Conservation (phyloP, 2,113 vertebrate genomes). For the Muscicapa adusta region DNA sequence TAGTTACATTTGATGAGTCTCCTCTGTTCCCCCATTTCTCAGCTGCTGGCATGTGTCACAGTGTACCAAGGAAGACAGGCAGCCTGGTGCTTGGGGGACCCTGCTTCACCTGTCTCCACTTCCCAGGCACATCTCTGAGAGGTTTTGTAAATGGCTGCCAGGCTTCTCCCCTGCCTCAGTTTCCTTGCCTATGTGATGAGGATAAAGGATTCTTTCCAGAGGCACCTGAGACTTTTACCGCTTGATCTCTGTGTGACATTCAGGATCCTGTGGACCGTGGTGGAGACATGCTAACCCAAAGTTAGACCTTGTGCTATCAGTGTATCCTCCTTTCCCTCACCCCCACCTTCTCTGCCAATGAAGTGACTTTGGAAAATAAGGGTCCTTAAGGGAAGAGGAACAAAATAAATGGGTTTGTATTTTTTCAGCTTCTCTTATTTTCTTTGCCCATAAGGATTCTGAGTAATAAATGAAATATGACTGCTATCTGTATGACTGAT, state of each 20-base stretch:
- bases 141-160: background rate
- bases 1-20: background rate
- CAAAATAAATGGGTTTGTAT: slow-evolving; percentile 83
- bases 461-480: slow-evolving; percentile 89
- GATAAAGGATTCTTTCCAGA: background rate
- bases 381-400: slow-evolving; percentile 76
- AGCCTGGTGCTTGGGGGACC: background rate
- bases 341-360: background rate
- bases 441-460: slow-evolving; percentile 87
- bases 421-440: slow-evolving; percentile 78
- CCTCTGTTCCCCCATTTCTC: background rate
- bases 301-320: background rate
- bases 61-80: background rate
- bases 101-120: background rate
- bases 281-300: background rate
- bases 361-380: slow-evolving; percentile 65
- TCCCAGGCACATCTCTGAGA: background rate
- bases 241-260: background rate
- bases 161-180: background rate
- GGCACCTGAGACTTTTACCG: background rate
- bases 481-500: slow-evolving; percentile 84
- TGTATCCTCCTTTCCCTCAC: background rate
- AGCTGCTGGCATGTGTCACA: background rate
- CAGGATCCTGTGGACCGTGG: background rate
- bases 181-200: background rate